These are phyloP conservation scores for Plagiodera versicolora DNA, from an alignment of 2,888 invertebrate species.

Conservation along the genomic window DNA sequence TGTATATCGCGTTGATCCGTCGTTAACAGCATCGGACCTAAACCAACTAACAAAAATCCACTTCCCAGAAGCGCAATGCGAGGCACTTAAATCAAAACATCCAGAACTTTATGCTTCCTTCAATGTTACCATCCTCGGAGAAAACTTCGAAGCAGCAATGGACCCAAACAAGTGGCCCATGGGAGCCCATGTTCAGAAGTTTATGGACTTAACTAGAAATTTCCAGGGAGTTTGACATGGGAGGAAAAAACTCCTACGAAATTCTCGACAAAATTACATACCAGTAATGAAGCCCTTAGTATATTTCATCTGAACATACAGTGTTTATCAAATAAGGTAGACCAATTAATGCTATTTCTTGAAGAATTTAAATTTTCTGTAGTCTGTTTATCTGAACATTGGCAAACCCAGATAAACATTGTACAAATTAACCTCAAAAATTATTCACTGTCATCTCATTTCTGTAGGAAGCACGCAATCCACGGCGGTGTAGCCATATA, in stretches of 20 bases:
- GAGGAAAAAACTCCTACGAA: too few relatives aligned
- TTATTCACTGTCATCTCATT: neutral
- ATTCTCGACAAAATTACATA: neutral
- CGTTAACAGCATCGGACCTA: conserved; percentile 3
- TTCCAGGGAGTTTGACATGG: neutral
- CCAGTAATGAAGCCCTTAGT: neutral
- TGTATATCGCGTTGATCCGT: conserved; percentile 2
- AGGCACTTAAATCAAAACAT: conserved; percentile 2
- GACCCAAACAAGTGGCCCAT: conserved; percentile 1
- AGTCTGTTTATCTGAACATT: neutral
- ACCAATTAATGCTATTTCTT: conserved; percentile 1
- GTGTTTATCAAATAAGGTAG: conserved; percentile 8
- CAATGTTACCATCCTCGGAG: neutral
- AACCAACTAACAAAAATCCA: conserved; percentile 5
- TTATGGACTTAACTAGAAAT: conserved; percentile 5
- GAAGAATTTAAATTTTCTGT: conserved; percentile 3
- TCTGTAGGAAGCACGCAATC: neutral
- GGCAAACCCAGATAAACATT: conserved; percentile 5
- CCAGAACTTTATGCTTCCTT: neutral
- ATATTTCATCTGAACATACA: conserved; percentile 8
- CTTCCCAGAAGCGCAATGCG: conserved; percentile 2
- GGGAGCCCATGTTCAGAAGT: conserved; percentile 7
- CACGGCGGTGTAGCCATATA: neutral
- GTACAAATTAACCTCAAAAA: conserved; percentile 7
- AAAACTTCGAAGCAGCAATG: conserved; percentile 6